Conservation (phyloP, 2,888 invertebrate genomes). For the Bombylius discolor region DNA sequence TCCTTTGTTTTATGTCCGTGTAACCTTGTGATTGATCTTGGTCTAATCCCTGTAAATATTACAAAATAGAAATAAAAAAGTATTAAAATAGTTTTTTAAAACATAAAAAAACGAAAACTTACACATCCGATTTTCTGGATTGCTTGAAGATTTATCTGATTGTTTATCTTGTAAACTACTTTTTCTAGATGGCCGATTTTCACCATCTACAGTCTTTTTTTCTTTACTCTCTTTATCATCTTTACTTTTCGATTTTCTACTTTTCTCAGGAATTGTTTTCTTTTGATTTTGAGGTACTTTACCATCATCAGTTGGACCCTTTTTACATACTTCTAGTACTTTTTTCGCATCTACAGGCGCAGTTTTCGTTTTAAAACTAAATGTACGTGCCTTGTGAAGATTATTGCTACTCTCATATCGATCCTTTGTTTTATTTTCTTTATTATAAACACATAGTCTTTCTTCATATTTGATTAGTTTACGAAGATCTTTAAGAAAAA, state of each 20-base stretch:
- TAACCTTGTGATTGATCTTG: conserved; percentile 3
- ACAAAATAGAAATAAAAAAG: too few species aligned
- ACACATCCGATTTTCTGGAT: conserved; percentile 14
- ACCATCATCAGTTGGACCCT: background rate
- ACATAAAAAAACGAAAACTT: conserved; percentile 13
- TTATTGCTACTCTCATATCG: conserved; percentile 20
- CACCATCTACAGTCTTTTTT: background rate
- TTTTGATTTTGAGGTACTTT: background rate
- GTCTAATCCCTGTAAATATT: conserved; percentile 13
- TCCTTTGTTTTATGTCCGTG: conserved; percentile 40
- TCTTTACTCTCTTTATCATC: background rate
- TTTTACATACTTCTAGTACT: background rate
- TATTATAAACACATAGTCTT: conserved; percentile 20
- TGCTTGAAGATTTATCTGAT: background rate
- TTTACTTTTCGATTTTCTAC: background rate
- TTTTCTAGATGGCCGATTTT: background rate
- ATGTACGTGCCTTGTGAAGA: conserved; percentile 33
- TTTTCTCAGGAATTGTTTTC: background rate
- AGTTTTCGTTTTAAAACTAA: conserved; percentile 33
- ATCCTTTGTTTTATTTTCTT: conserved; percentile 12
- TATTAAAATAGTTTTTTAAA: too few species aligned
- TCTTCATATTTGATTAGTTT: conserved; percentile 35
- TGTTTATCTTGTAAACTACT: background rate
- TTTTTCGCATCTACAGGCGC: background rate
- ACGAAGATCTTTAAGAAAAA: conserved; percentile 24